These are phyloP conservation scores for Carpatolechia fugitivella DNA, from an alignment of 2,888 invertebrate species.

Conservation along the genomic window DNA sequence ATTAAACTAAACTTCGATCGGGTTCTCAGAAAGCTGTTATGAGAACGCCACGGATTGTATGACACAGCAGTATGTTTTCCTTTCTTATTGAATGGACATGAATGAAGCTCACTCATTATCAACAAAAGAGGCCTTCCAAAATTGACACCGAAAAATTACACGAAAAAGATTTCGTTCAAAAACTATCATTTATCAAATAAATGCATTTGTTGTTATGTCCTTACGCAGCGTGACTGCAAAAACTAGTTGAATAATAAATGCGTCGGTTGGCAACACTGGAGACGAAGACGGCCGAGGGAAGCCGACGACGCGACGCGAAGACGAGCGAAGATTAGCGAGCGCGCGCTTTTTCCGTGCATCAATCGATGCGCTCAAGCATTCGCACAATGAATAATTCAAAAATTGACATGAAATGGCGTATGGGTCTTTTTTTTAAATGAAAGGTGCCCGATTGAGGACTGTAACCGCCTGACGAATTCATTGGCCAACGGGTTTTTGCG, in stretches of 20 bases:
- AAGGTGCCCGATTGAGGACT: constrained; percentile 80
- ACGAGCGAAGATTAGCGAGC: constrained; percentile 76
- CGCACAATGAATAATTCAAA: constrained; percentile 79
- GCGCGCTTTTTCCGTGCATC: constrained; percentile 77
- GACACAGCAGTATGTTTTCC: constrained; percentile 52
- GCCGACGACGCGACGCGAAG: constrained; percentile 53
- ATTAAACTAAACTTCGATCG: constrained; percentile 44
- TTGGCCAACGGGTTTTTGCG: constrained; percentile 76
- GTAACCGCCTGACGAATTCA: constrained; percentile 80
- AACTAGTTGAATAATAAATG: constrained; percentile 77
- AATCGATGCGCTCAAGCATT: constrained; percentile 79
- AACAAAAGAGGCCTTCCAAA: constrained; percentile 51
- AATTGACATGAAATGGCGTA: constrained; percentile 80
- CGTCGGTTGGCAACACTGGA: constrained; percentile 68
- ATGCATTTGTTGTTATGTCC: constrained; percentile 72
- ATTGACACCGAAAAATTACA: constrained; percentile 64
- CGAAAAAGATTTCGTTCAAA: constrained; percentile 45
- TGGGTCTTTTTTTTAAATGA: constrained; percentile 77
- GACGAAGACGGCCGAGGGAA: constrained; percentile 49
- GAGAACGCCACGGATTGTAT: constrained; percentile 49
- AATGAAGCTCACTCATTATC: constrained; percentile 45
- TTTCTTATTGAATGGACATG: constrained; percentile 53
- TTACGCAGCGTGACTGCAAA: constrained; percentile 76
- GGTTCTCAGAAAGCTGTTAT: constrained; percentile 51
- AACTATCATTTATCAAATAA: constrained; percentile 76